Evolutionary conservation across 1,140 invertebrate species (phyloP), one percentile per base, ranked within the genome.

Genomic region (Yoshiicerus persimilis): DNA sequence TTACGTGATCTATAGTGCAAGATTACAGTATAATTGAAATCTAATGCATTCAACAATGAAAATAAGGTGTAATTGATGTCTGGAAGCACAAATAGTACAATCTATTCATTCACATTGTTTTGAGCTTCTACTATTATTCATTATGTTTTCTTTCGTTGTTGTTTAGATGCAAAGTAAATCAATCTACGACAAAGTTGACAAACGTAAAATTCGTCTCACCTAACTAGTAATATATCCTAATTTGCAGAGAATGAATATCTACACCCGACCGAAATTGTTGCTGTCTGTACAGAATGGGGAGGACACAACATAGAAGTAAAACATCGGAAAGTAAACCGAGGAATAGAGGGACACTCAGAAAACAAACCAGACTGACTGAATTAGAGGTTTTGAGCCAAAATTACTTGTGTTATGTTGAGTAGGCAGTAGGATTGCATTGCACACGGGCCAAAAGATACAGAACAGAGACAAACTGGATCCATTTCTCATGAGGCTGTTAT

Each of bases 401-500:
- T 80, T 80, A 38, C 75, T 80, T 34, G 75, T 36, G 75, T 34
- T 80, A 32, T 34, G 75, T 80, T 80, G 75, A 80, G 75, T 36
- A 80, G 75, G n/a, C 16, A 80, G 75, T 10, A 2, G 66, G 75
- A 80, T 80, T 80, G 30, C n/a, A 11, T 84, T 56, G 83, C 32
- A 47, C 38, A 10, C 38, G n/a, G 41, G 83, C 83, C 83, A 84
- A 84, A 30, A 84, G 38, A 84, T 56, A 84, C 83, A 84, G 27
- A 84, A 84, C 83, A 84, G 27, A 84, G 41, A 41, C 47, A 84
- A 84, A 47, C 20, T 56, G 20, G 25, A 62, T 84, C 39, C 83
- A 84, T 84, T 84, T 84, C 83, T 84, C 83, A 84, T 32, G 75
- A 80, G 30, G 75, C 75, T 20, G 75, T 80, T 80, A 80, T 80